These are phyloP conservation scores for Ectobius pallidus DNA, from an alignment of 2,888 invertebrate species.

Conservation along the genomic window DNA sequence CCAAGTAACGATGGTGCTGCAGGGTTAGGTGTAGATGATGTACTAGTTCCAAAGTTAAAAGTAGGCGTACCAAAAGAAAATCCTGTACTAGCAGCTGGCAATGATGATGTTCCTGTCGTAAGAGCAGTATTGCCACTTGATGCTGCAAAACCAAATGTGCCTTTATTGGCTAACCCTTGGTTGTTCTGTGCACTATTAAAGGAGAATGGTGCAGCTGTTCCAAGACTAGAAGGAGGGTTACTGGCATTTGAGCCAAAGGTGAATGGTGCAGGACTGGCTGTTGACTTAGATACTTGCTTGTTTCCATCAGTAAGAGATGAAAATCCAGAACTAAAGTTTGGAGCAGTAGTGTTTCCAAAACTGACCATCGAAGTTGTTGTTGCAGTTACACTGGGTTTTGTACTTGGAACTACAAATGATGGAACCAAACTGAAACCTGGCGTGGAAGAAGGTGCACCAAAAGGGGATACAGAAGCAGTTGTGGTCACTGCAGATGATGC, in stretches of 20 bases:
- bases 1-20: slow-evolving; percentile 8
- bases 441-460: background rate
- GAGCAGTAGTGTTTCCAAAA: slow-evolving; percentile 6
- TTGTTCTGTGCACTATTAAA: slow-evolving; percentile 18
- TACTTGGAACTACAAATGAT: slow-evolving; percentile 20
- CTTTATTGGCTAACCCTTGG: background rate
- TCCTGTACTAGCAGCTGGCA: background rate
- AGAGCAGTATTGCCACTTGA: background rate
- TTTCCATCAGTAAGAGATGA: background rate
- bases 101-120: background rate
- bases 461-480: background rate
- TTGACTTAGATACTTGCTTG: slow-evolving; percentile 10
- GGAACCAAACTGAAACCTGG: slow-evolving; percentile 15
- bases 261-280: slow-evolving; percentile 2
- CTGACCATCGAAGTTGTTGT: background rate
- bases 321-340: slow-evolving; percentile 18
- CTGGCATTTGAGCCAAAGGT: background rate
- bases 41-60: slow-evolving; percentile 31
- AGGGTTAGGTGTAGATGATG: background rate
- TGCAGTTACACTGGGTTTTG: background rate
- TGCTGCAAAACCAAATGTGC: slow-evolving; percentile 23
- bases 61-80: slow-evolving; percentile 20
- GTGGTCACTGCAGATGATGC: background rate
- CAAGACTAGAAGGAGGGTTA: background rate
- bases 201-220: slow-evolving; percentile 9